phyloP scores from a whole-genome alignment of 2,888 invertebrate genomes.

The Zelleria hepariella region DNA sequence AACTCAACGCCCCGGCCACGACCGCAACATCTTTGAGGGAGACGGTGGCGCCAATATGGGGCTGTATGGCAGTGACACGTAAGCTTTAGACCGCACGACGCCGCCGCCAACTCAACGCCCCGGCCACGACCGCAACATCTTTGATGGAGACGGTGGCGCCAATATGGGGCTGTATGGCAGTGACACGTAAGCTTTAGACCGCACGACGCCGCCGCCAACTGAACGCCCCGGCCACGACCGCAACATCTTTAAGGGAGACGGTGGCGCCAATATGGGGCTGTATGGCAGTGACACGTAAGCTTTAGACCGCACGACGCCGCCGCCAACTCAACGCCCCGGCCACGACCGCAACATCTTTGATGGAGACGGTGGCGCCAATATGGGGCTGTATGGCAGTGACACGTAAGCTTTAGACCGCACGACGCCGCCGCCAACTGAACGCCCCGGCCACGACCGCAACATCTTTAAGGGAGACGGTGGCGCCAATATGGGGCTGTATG shows the following conservation, averaged over 20 bases:
- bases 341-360: slow-evolving; percentile 65
- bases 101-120: slow-evolving; percentile 28
- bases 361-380: slow-evolving; percentile 43
- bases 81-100: slow-evolving; percentile 44
- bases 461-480: slow-evolving; percentile 62
- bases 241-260: slow-evolving; percentile 65
- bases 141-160: slow-evolving; percentile 53
- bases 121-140: slow-evolving; percentile 56
- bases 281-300: slow-evolving; percentile 31
- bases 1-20: slow-evolving; percentile 32
- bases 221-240: slow-evolving; percentile 41
- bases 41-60: slow-evolving; percentile 41
- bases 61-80: slow-evolving; percentile 33
- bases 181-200: slow-evolving; percentile 21
- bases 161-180: slow-evolving; percentile 43
- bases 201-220: slow-evolving; percentile 30
- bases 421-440: slow-evolving; percentile 24
- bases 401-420: slow-evolving; percentile 25
- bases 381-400: slow-evolving; percentile 36
- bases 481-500: slow-evolving; percentile 40
- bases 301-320: slow-evolving; percentile 44
- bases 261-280: slow-evolving; percentile 32
- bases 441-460: slow-evolving; percentile 48
- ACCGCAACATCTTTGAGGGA: slow-evolving; percentile 64
- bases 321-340: slow-evolving; percentile 34